Evolutionary conservation across 2,888 invertebrate genomes (phyloP).

Genomic region (Priocnemis perturbator): DNA sequence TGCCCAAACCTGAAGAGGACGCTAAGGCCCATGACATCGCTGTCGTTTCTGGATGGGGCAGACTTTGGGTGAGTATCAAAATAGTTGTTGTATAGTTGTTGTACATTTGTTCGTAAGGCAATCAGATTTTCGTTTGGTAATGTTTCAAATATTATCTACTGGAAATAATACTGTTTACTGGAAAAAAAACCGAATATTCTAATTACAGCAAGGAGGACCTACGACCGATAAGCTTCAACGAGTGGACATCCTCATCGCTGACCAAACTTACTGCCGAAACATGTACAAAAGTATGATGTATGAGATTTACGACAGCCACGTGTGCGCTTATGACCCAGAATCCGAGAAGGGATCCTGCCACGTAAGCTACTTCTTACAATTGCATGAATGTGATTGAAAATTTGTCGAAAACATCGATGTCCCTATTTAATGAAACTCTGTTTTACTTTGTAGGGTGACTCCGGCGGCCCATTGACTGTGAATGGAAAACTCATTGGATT

Average conservation of each 20-base stretch:
- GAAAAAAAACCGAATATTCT: too few species aligned
- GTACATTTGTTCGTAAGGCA: too few species aligned
- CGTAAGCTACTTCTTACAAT: slow-evolving; percentile 41
- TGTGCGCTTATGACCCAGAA: slow-evolving; percentile 52
- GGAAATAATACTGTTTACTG: too few species aligned
- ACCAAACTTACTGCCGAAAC: slow-evolving; percentile 74
- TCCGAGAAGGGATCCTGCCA: slow-evolving; percentile 53
- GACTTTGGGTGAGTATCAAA: slow-evolving; percentile 57
- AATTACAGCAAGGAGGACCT: slow-evolving; percentile 54
- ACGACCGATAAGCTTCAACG: slow-evolving; percentile 74
- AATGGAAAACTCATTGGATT: slow-evolving; percentile 62
- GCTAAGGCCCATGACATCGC: slow-evolving; percentile 47
- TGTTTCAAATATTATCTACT: too few species aligned
- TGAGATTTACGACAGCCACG: slow-evolving; percentile 42
- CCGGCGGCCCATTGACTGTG: slow-evolving; percentile 67
- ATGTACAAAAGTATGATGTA: slow-evolving; percentile 29
- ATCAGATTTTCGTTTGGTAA: too few species aligned
- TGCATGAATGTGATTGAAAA: too few species aligned
- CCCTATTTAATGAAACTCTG: neutral
- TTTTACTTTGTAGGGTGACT: slow-evolving; percentile 59
- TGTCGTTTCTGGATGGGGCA: slow-evolving; percentile 66
- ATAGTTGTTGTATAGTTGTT: too few species aligned
- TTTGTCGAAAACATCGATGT: neutral
- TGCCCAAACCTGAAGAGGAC: slow-evolving; percentile 69
- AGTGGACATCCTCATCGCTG: slow-evolving; percentile 78